Percentiles rank a stretch among this genome's conserved stretches.
phyloP scores from a whole-genome alignment of 2,888 invertebrate species.

The Tetranychus truncatus region DNA sequence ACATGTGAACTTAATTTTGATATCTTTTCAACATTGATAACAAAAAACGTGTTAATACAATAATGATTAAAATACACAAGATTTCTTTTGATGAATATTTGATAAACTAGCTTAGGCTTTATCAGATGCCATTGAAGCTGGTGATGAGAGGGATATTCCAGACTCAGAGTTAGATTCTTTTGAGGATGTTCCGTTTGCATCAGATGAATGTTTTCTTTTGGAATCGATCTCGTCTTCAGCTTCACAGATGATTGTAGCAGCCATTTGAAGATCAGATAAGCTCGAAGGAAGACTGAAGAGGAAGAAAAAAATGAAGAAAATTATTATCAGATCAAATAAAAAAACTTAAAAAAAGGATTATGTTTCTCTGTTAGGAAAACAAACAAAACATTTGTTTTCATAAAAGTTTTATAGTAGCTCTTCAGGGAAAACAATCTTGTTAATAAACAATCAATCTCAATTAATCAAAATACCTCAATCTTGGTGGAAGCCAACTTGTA shows the following conservation, averaged over 20 bases:
- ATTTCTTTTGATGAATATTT: no score
- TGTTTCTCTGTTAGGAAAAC: background rate
- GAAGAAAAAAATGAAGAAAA: background rate
- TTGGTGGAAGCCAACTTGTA: constrained; percentile 19
- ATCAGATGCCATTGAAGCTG: constrained; percentile 10
- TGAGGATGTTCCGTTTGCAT: background rate
- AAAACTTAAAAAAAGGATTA: no score
- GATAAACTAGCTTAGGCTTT: background rate
- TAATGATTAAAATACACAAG: no score
- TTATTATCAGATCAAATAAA: background rate
- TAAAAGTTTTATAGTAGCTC: background rate
- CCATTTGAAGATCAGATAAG: background rate
- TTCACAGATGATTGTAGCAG: background rate
- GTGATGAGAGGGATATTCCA: constrained; percentile 11
- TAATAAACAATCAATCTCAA: no score
- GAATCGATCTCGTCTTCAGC: background rate
- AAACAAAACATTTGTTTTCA: background rate
- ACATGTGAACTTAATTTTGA: no score
- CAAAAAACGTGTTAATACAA: no score
- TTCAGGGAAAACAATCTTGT: background rate
- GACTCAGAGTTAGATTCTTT: constrained; percentile 12
- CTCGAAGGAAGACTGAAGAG: background rate
- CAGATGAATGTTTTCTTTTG: background rate
- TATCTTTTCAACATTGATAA: no score
- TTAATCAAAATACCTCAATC: background rate